Evolutionary conservation across 2,888 invertebrate genomes (phyloP).

Genomic region (Euspilapteryx auroguttella): DNA sequence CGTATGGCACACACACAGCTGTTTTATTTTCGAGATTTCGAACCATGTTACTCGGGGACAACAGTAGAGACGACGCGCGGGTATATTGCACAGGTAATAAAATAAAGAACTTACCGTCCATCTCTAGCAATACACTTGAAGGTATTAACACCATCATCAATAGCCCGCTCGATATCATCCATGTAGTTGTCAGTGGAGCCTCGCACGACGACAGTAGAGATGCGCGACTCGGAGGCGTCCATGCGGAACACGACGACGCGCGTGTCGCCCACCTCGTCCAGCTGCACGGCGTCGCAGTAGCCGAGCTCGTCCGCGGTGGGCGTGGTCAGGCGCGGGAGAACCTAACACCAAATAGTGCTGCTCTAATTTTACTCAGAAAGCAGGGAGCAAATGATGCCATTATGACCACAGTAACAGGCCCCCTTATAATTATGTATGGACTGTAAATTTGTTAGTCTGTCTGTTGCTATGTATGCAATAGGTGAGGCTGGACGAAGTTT

Average conservation of each 20-base stretch:
- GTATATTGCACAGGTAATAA: neutral
- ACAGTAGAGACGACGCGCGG: too few relatives aligned
- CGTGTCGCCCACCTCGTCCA: slow-evolving; percentile 96
- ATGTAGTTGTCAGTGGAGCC: slow-evolving; percentile 97
- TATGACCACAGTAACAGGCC: too few relatives aligned
- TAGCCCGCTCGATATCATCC: slow-evolving; percentile 97
- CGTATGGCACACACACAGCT: too few relatives aligned
- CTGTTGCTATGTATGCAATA: too few relatives aligned
- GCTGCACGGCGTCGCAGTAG: slow-evolving; percentile 83
- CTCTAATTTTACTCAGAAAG: too few relatives aligned
- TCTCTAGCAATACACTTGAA: slow-evolving; percentile 89
- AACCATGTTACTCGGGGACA: too few relatives aligned
- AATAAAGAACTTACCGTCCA: slow-evolving; percentile 41
- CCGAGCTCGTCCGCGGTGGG: slow-evolving; percentile 92
- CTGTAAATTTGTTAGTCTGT: too few relatives aligned
- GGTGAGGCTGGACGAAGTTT: too few relatives aligned
- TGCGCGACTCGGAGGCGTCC: slow-evolving; percentile 79
- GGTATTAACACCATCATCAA: slow-evolving; percentile 99
- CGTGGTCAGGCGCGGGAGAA: slow-evolving; percentile 67
- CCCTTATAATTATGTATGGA: too few relatives aligned
- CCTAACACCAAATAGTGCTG: slow-evolving; percentile 17
- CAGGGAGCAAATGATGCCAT: too few relatives aligned
- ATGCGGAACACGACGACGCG: slow-evolving; percentile 91
- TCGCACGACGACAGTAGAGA: slow-evolving; percentile 91
- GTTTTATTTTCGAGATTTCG: too few relatives aligned